phyloP scores from a whole-genome alignment of 2,888 invertebrate species.

The Steinernema hermaphroditum region DNA sequence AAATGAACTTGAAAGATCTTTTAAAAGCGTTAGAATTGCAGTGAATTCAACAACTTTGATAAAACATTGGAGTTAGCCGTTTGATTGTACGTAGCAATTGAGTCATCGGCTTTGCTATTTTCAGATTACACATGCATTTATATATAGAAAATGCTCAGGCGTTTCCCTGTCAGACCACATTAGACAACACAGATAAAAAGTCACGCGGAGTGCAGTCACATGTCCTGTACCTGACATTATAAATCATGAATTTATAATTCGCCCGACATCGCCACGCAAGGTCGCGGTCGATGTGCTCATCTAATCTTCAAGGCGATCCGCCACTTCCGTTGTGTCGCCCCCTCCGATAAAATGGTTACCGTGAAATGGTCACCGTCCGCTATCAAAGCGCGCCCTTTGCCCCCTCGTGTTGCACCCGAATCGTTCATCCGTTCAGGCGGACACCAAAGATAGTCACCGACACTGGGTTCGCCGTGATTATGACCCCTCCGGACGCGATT shows the following conservation, averaged over 20 bases:
- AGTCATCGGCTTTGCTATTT: no score
- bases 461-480: no score
- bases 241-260: neutral
- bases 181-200: neutral
- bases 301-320: neutral
- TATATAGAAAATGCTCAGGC: no score
- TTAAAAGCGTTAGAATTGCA: no score
- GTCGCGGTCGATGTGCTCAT: neutral
- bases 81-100: no score
- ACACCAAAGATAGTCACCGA: no score
- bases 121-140: no score
- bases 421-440: no score
- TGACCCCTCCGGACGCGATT: no score
- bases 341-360: neutral
- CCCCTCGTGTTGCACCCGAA: neutral
- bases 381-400: constrained; percentile 13
- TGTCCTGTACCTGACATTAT: neutral
- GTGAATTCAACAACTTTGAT: no score
- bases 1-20: no score
- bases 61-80: no score
- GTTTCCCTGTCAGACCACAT: neutral
- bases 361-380: neutral
- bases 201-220: neutral
- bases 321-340: neutral
- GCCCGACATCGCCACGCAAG: neutral